Percentiles rank a stretch among this genome's conserved stretches.
Conservation (phyloP, 2,113 vertebrate genomes). For the Erythrocebus patas region DNA sequence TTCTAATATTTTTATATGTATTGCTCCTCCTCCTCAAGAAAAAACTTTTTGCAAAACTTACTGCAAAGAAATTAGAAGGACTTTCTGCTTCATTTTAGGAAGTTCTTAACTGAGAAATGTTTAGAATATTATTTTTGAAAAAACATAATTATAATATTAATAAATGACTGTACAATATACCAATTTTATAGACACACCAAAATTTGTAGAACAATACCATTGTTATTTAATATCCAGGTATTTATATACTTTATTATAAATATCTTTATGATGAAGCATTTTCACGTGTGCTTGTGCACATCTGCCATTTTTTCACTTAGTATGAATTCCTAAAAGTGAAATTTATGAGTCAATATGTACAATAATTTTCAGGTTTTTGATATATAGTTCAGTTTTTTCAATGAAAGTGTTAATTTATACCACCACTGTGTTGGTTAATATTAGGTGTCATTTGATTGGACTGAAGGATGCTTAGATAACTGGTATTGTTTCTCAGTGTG, state of each 20-base stretch:
- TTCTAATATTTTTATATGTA: background rate
- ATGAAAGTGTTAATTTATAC: background rate
- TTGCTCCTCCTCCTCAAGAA: background rate
- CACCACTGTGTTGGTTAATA: background rate
- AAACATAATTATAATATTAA: background rate
- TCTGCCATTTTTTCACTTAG: background rate
- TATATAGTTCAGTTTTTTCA: background rate
- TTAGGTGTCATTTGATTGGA: too few species aligned
- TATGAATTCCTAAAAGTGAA: conserved; percentile 15
- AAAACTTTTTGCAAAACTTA: background rate
- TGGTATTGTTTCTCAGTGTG: too few species aligned
- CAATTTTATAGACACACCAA: background rate
- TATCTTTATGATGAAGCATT: background rate
- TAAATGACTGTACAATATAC: background rate
- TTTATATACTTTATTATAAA: background rate
- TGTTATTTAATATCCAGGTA: background rate
- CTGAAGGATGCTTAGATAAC: too few species aligned
- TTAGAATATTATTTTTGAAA: background rate
- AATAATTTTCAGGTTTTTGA: background rate
- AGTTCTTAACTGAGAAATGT: background rate
- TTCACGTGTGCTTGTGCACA: background rate
- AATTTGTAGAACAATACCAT: background rate
- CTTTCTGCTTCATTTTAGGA: background rate
- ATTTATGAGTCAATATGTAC: background rate
- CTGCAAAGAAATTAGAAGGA: background rate